Base-by-base conservation (phyloP, 2,888 invertebrate species). In the Clivina fossor region DNA sequence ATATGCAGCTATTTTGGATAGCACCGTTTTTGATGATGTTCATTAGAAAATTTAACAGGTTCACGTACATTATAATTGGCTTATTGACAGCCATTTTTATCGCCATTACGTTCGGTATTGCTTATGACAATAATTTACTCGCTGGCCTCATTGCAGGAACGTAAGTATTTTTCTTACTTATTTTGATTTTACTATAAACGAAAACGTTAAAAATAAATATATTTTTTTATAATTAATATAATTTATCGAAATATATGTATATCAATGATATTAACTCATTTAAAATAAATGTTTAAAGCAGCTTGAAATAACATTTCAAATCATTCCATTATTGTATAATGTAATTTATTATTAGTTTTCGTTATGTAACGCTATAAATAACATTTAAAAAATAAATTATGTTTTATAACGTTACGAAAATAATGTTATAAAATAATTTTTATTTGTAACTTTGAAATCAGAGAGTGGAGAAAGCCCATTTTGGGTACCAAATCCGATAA, bases 1-100 rank as follows among this genome's bases (percentile, higher is more conserved):
- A 46, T 13, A 46, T 26, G n/a, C 46, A 46, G 18, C 18, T 46
- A 16, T 46, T 46, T 13, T 11, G 24, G n/a, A n/a, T 46, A 11
- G 46, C 46, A 9, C 46, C 46, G 5, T 33, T 33, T n/a, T 11
- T 33, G 13, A 33, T 33, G 33, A 40, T 40, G 13, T 16, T 15
- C 13, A 19, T 40, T 18, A 16, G 28, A 11, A 13, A 15, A 30
- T 26, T 44, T 30, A 24, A 15, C 3, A 24, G 16, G 13, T 30
- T 44, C 26, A 24, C 28, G 3, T 28, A 44, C 16, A 8, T n/a
- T 13, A 44, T 26, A 44, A 24, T 26, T 15, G 30, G 13, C 11
- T 15, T 4, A 4, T 9, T 44, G 28, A 28, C 13, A 15, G 15
- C 9, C n/a, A 15, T 26, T 44, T n/a, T 40, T 9, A 22, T 9